A percentile compares a stretch with the other conserved stretches of the same genome.
Evolutionary conservation across 2,113 vertebrate genomes (phyloP).

Genomic region (Burhinus bistriatus): DNA sequence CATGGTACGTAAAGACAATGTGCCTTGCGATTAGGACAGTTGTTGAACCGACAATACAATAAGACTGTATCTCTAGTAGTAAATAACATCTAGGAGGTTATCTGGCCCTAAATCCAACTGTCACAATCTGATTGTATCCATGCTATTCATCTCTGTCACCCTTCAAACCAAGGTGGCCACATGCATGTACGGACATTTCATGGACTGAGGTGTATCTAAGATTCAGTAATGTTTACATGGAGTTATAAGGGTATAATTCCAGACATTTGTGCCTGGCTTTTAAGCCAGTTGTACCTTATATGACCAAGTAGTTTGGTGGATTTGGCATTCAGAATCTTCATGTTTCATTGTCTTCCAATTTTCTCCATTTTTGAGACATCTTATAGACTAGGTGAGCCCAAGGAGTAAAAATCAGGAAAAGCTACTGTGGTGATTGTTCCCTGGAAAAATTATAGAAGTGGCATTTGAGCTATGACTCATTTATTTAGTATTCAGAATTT

Average conservation of each 20-base stretch:
- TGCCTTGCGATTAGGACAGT: neutral
- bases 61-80: neutral
- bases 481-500: constrained; percentile 76
- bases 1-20: neutral
- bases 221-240: neutral
- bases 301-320: neutral
- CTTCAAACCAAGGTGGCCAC: neutral
- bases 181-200: neutral
- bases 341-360: neutral
- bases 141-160: neutral
- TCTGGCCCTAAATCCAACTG: neutral
- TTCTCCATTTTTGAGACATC: neutral
- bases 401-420: constrained; percentile 7
- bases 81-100: neutral
- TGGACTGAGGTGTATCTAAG: neutral
- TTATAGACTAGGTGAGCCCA: constrained; percentile 17
- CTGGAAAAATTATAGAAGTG: constrained; percentile 63
- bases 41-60: neutral
- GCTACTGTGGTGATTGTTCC: neutral
- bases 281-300: neutral
- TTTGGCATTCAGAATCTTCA: neutral
- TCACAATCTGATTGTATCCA: neutral
- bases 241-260: neutral
- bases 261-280: neutral
- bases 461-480: constrained; percentile 70